These are phyloP conservation scores for Erythrocercus mccallii DNA, from an alignment of 2,113 vertebrate species.

Conservation along the genomic window DNA sequence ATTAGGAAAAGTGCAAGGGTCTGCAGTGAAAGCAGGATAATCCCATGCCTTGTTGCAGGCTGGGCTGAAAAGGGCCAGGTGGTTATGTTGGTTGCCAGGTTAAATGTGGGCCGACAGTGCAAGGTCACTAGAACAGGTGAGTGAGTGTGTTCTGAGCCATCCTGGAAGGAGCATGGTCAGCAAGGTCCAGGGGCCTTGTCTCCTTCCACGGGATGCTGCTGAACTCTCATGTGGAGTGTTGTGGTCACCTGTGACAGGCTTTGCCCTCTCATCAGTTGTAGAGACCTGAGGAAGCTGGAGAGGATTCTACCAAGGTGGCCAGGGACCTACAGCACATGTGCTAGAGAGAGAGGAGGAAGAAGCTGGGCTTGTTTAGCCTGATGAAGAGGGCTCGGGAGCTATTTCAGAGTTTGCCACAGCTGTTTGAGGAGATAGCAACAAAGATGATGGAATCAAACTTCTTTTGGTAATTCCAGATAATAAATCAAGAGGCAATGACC, in stretches of 20 bases:
- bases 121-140: not conserved
- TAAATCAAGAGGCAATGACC: not conserved
- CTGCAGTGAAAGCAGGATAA: not conserved
- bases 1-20: not conserved
- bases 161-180: not conserved
- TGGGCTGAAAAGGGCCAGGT: not conserved
- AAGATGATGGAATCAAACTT: not conserved
- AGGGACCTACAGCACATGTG: not conserved
- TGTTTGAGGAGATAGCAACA: not conserved
- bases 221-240: not conserved
- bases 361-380: not conserved
- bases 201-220: fast-evolving
- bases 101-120: not conserved
- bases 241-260: not conserved
- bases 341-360: not conserved
- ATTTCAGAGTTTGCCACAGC: not conserved
- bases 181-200: not conserved
- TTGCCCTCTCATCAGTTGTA: not conserved
- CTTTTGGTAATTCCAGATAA: not conserved
- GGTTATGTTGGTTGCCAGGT: not conserved
- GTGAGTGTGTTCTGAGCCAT: not conserved
- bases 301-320: not conserved
- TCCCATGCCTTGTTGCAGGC: not conserved
- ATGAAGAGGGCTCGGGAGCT: not conserved
- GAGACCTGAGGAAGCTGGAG: not conserved